Percentiles rank a stretch among this genome's conserved stretches.
Evolutionary conservation across 1,140 invertebrate genomes (phyloP).

Genomic region (Hetaerina americana): DNA sequence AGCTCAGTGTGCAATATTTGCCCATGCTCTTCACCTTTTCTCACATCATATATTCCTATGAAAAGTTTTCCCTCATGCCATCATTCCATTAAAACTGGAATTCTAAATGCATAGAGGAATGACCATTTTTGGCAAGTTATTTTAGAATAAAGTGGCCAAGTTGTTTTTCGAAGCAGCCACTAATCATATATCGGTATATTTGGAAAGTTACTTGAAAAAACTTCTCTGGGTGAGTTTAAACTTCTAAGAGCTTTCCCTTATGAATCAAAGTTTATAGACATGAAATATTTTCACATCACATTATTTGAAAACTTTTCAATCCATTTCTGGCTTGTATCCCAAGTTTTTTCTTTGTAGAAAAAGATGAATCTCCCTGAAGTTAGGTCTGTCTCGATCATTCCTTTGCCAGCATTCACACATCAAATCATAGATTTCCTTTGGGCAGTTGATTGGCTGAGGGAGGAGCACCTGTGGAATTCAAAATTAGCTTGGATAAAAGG

Average conservation of each 20-base stretch:
- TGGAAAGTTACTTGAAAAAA: neutral
- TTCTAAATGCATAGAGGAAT: neutral
- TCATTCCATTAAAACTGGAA: neutral
- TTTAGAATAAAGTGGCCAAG: neutral
- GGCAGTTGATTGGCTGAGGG: slow-evolving; percentile 62
- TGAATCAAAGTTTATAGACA: neutral
- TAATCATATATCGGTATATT: neutral
- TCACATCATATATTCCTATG: neutral
- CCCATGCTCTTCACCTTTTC: neutral
- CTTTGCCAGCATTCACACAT: slow-evolving; percentile 91
- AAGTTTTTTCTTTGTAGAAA: slow-evolving; percentile 84
- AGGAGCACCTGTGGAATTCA: neutral
- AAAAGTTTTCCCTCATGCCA: neutral
- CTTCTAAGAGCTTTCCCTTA: neutral
- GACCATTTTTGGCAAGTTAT: neutral
- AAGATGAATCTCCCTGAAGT: slow-evolving; percentile 80
- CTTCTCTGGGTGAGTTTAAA: neutral
- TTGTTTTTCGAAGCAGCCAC: neutral
- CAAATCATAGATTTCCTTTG: slow-evolving; percentile 81
- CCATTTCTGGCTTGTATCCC: slow-evolving; percentile 49
- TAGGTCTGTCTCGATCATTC: slow-evolving; percentile 68
- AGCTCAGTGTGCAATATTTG: neutral
- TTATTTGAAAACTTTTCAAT: neutral
- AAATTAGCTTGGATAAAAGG: too few relatives aligned
- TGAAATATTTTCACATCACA: neutral